Evolutionary conservation across 2,888 invertebrate species (phyloP), one percentile per base, ranked within the genome.

Genomic region (Chalcosyrphus nemorum): DNA sequence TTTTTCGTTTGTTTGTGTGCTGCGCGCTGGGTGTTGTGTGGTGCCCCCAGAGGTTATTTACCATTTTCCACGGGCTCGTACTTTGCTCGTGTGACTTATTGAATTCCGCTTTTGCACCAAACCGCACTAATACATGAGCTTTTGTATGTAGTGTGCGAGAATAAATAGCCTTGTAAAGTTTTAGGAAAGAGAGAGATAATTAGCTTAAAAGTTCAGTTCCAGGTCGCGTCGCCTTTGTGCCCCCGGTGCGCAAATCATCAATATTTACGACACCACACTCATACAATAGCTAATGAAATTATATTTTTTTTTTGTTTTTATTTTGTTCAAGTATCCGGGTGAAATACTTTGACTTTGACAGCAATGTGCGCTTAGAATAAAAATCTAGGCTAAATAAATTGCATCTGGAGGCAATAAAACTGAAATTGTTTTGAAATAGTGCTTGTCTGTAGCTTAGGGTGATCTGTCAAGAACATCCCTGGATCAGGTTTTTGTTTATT

Each of bases 121-220:
- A n/a, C n/a, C n/a, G 35, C 56, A 19, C 17, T 43, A 27, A 65
- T 32, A 43, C 52, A n/a, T n/a, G 38, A 6, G 15, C 47, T 19
- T n/a, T n/a, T n/a, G n/a, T n/a, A n/a, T n/a, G n/a, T n/a, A n/a
- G n/a, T n/a, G n/a, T n/a, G n/a, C n/a, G n/a, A n/a, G n/a, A n/a
- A n/a, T n/a, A 56, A 70, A 81, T 76, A 81, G 71, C 81, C 81
- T 77, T 66, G 54, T 54, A 66, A 19, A 70, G 56, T 35, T 72
- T 81, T 74, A 80, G 70, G 65, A 43, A n/a, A n/a, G 71, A 41
- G 82, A 24, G 71, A 41, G 82, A 80, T 86, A 86, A 86, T 86
- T 89, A 89, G 89, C 89, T 90, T 89, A 88, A 87, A 86, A 87
- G 89, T 89, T 89, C 89, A 89, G 76, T 87, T 78, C 82, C 88